Base-by-base conservation (phyloP, 1,140 invertebrate species). In the Lysiphlebus fabarum region DNA sequence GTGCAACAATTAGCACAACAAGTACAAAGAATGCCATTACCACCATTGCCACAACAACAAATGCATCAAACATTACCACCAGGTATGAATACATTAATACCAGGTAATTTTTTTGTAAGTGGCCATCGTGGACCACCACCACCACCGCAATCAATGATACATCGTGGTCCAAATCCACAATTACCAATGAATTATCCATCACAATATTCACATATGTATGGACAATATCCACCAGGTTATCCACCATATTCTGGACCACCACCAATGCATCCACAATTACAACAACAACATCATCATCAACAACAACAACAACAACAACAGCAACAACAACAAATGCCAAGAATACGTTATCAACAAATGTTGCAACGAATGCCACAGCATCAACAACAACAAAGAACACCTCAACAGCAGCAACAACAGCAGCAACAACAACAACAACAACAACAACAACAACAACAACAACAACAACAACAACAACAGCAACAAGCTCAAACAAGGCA, bases 1-100 rank as follows among this genome's bases (percentile, higher is more conserved):
- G 78, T 81, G 5, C 79, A 81, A 56, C 81, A 82, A 58, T 61
- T 81, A n/a, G 79, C 76, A 3, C 81, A 82, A 56, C 80, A 82
- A 62, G 79, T 81, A 7, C 79, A 81, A 56, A 71, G 79, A 48
- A 76, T 81, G 74, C 78, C 78, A 33, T 62, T 79, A 61, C 78
- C 77, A 3, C 77, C 78, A 33, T 62, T 79, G 59, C 78, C 77
- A 3, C 77, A 76, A 59, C 53, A 71, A 12, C 74, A 80, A 59
- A 69, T 76, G 64, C 56, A 69, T n/a, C 66, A 66, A 14, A 55
- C 55, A 55, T 62, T 78, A 66, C 73, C 76, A 11, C 73, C 76
- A 14, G 75, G 74, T 34, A 70, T 70, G 4, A 73, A 66, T 50
- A 72, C 73, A 2, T 74, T 78, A 68, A 74, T 78, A n/a, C 75